A percentile compares a stretch with the other conserved stretches of the same genome.
phyloP scores from a whole-genome alignment of 2,888 invertebrate genomes.

The Drosophila tanythrix region DNA sequence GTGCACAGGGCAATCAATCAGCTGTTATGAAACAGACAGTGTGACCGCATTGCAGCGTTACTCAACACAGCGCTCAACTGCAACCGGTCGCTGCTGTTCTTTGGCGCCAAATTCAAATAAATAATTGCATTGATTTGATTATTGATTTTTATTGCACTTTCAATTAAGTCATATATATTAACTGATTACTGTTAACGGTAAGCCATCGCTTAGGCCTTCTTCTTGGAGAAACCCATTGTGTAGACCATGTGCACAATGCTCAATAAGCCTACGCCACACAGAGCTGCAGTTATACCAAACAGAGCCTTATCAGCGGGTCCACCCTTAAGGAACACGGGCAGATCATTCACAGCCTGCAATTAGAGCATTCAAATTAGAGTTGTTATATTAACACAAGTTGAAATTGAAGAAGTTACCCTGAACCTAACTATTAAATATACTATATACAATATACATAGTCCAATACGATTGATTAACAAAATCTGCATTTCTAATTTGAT shows the following conservation, averaged over 20 bases:
- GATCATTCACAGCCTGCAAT: constrained; percentile 80
- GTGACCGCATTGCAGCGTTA: constrained; percentile 9
- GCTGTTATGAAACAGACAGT: constrained; percentile 30
- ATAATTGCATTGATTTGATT: background rate
- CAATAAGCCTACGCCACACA: constrained; percentile 83
- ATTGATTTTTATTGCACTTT: constrained; percentile 34
- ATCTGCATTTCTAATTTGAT: too few relatives aligned
- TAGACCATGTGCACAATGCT: constrained; percentile 80
- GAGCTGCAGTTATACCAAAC: constrained; percentile 82
- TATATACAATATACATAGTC: background rate
- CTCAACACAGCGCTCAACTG: constrained; percentile 2
- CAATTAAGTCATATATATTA: constrained; percentile 2
- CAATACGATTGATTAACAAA: too few relatives aligned
- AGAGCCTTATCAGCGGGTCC: constrained; percentile 83
- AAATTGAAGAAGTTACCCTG: background rate
- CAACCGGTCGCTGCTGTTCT: background rate
- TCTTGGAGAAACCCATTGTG: constrained; percentile 83
- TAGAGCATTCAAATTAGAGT: constrained; percentile 11
- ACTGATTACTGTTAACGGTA: background rate
- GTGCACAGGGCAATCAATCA: constrained; percentile 24
- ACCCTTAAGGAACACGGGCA: constrained; percentile 84
- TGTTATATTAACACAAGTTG: background rate
- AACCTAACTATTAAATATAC: background rate
- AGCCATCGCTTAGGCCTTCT: constrained; percentile 64
- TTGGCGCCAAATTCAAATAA: constrained; percentile 32